Conservation (phyloP, 2,888 invertebrate genomes). For the Falcaria lacertinaria region DNA sequence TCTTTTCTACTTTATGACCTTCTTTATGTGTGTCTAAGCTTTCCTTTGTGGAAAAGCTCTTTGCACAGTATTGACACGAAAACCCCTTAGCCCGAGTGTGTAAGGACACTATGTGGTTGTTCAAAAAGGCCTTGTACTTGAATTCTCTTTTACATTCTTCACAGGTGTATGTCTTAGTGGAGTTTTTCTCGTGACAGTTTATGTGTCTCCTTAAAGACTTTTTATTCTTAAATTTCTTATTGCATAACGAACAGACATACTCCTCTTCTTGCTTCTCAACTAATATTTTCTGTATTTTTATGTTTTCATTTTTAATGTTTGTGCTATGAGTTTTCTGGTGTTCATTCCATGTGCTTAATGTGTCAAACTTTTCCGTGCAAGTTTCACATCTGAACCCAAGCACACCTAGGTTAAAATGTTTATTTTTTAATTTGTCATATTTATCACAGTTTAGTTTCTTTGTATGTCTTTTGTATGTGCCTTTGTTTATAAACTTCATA, state of each 20-base stretch:
- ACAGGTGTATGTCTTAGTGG: conserved; percentile 44
- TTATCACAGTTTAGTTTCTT: conserved; percentile 22
- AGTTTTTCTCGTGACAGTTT: conserved; percentile 45
- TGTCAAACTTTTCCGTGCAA: conserved; percentile 28
- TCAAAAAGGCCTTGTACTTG: conserved; percentile 74
- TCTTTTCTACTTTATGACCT: conserved; percentile 62
- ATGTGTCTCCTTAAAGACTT: conserved; percentile 48
- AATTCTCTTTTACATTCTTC: conserved; percentile 72
- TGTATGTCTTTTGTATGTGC: conserved; percentile 23
- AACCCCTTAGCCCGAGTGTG: conserved; percentile 67
- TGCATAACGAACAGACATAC: conserved; percentile 52
- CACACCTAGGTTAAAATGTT: too few relatives aligned
- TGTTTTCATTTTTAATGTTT: too few relatives aligned
- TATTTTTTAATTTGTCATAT: conserved; percentile 12
- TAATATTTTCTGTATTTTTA: too few relatives aligned
- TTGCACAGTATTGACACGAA: conserved; percentile 65
- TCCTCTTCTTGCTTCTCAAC: conserved; percentile 16
- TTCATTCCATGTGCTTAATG: conserved; percentile 18
- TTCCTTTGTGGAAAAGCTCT: conserved; percentile 58
- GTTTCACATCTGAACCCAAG: conserved; percentile 10
- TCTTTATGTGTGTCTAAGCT: conserved; percentile 66
- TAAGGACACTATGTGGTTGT: conserved; percentile 69
- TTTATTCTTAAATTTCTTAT: conserved; percentile 55
- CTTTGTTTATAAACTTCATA: conserved; percentile 15
- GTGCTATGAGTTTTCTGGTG: conserved; percentile 20